Evolutionary conservation across 1,140 invertebrate genomes (phyloP).

Genomic region (Lepidurus arcticus): DNA sequence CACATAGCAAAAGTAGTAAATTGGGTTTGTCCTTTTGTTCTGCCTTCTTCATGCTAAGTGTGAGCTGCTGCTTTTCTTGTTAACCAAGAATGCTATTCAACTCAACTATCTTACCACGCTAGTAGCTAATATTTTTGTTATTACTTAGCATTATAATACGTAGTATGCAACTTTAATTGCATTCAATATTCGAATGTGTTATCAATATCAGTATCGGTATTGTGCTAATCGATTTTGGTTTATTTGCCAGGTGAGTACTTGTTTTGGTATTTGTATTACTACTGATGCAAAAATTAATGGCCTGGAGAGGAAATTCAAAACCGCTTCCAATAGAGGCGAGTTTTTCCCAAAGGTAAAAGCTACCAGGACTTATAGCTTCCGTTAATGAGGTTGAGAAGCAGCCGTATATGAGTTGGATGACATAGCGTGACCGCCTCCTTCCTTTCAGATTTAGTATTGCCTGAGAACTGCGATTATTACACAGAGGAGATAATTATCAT

Average conservation of each 20-base stretch:
- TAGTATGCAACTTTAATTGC: too few species aligned
- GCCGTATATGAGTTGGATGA: not conserved
- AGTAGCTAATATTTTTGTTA: too few species aligned
- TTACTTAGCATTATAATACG: too few species aligned
- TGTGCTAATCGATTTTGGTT: too few species aligned
- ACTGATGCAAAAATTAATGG: not conserved
- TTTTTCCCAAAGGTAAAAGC: not conserved
- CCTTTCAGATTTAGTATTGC: slow-evolving; percentile 6
- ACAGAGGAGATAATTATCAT: not conserved
- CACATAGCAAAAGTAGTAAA: not conserved
- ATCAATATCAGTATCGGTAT: too few species aligned
- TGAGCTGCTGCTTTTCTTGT: not conserved
- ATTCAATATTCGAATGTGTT: too few species aligned
- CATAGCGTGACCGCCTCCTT: slow-evolving; percentile 16
- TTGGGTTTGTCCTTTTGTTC: not conserved
- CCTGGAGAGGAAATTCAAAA: not conserved
- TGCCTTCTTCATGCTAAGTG: not conserved
- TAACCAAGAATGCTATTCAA: too few species aligned
- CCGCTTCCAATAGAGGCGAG: not conserved
- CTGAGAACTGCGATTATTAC: slow-evolving; percentile 22
- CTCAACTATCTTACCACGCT: too few species aligned
- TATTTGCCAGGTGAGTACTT: too few species aligned
- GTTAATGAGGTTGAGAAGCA: slow-evolving; percentile 13
- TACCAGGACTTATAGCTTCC: not conserved
- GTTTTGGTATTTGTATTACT: too few species aligned